Base-by-base conservation (phyloP, 2,888 invertebrate species). In the Steinernema hermaphroditum region DNA sequence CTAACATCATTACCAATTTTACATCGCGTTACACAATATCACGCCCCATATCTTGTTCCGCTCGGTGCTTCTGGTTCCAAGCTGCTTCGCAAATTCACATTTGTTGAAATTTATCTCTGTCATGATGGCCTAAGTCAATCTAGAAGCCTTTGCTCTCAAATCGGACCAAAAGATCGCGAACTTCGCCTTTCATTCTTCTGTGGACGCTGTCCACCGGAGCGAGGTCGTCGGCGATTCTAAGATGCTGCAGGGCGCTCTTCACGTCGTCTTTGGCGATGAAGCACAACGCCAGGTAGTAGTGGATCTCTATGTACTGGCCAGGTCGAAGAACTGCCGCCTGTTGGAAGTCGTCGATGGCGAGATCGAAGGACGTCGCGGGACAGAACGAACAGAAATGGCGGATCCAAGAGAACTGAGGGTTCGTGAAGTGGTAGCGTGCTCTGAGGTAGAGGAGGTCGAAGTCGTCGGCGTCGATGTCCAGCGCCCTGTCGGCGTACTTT, bases 261-360 rank as follows among this genome's bases (percentile, higher is more conserved):
- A 54, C 54, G 54, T 54, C 27, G 4, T 22, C 27, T 12, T 16
- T 22, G 4, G 54, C 54, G 24, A 19, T 24, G 54, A 24, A 54
- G 22, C 54, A 54, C 22, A 54, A 27, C 54, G 54, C 54, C 54
- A 54, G 27, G 54, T 54, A 22, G 54, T 54, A 54, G 54, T 54
- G 54, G 54, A 54, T 54, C 19, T 54, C 54, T 6, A 54, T 54
- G 54, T 54, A 54, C 54, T 54, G 24, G 2, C 27, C 27, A 22
- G 54, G 54, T 27, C 54, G 19, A 4, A 54, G 27, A 2, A 6
- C 4, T 2, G 19, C 54, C 27, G 54, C 54, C 27, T 54, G 24
- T 27, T 24, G 54, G 6, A 54, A 27, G 27, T 54, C 54, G 12
- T 54, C 54, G 22, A 54, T 54, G 22, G 54, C 54, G 27, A 54